Base-by-base conservation (phyloP, 2,113 vertebrate species). In the Orthonyx spaldingii region DNA sequence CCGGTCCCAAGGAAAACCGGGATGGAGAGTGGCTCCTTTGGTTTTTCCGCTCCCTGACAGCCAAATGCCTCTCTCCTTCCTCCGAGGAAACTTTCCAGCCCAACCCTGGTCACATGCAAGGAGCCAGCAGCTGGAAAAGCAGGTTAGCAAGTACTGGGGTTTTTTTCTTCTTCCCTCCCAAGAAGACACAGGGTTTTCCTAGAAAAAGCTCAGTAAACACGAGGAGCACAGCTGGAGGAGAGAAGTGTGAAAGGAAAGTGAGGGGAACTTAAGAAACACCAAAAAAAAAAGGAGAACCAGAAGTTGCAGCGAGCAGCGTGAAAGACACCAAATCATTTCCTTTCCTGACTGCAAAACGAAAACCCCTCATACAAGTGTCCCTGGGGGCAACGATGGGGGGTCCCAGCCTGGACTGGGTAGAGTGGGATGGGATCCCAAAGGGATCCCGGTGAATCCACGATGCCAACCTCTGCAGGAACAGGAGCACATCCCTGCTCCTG, bases 361-460 rank as follows among this genome's bases (percentile, higher is more conserved):
- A 80, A 50, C 17, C 3, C 3, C 28, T 63, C 4, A 0, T 3
- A 7, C 12, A 11, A 66, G 10, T 0, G 37, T 13, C 53, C 39
- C 39, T 13, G 1, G 10, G 3, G 15, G 55, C 10, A 3, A 4
- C 0, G 0, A 8, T 0, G 2, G 11, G 10, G 61, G 27, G 13
- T 46, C 57, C 19, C 79, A 53, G 50, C 4, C 47, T 30, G 66
- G 39, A 52, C 28, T 19, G 65, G 35, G 46, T 26, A 50, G 21
- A 79, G 42, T 0, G 0, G 74, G 50, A 49, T 35, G 57, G 28
- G 46, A 53, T 39, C 17, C 60, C 52, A 32, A 2, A 30, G 32
- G 53, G 42, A 49, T 37, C 57, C 5, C 0, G 6, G 72, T 2
- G 4, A 81, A 81, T 33, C n/a, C 9, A 6, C 59, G 57, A 47